Percentiles rank a stretch among this genome's conserved stretches.
These are phyloP conservation scores for Hippoglossus hippoglossus DNA, from an alignment of 2,797 vertebrate genomes.

Conservation along the genomic window DNA sequence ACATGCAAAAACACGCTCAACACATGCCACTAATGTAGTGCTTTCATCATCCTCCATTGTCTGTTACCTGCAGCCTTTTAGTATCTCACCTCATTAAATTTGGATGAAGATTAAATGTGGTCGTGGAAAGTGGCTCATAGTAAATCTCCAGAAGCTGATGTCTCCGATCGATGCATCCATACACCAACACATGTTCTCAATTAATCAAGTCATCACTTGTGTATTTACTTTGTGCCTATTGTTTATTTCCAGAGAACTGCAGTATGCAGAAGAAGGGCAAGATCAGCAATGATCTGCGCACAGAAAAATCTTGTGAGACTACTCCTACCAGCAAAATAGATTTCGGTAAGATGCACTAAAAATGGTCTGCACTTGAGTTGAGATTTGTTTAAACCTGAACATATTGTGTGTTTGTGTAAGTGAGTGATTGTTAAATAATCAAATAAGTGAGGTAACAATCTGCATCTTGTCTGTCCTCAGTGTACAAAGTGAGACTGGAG, in stretches of 20 bases:
- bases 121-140: too few relatives aligned
- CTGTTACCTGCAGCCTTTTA: background rate
- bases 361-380: background rate
- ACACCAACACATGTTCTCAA: background rate
- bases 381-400: background rate
- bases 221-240: background rate
- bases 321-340: constrained; percentile 63
- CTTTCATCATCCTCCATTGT: background rate
- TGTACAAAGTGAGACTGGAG: constrained; percentile 68
- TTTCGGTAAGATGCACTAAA: constrained; percentile 62
- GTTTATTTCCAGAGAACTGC: constrained; percentile 71
- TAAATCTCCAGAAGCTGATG: background rate
- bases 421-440: background rate
- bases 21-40: background rate
- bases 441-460: background rate
- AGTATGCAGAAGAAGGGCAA: constrained; percentile 70
- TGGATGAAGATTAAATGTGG: too few relatives aligned
- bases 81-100: background rate
- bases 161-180: background rate
- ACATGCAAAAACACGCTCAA: too few relatives aligned
- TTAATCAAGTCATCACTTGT: background rate
- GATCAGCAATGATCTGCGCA: constrained; percentile 46
- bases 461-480: constrained; percentile 53
- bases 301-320: constrained; percentile 61
- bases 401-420: background rate